These are phyloP conservation scores for Anabacerthia variegaticeps DNA, from an alignment of 2,797 vertebrate genomes.

Conservation along the genomic window DNA sequence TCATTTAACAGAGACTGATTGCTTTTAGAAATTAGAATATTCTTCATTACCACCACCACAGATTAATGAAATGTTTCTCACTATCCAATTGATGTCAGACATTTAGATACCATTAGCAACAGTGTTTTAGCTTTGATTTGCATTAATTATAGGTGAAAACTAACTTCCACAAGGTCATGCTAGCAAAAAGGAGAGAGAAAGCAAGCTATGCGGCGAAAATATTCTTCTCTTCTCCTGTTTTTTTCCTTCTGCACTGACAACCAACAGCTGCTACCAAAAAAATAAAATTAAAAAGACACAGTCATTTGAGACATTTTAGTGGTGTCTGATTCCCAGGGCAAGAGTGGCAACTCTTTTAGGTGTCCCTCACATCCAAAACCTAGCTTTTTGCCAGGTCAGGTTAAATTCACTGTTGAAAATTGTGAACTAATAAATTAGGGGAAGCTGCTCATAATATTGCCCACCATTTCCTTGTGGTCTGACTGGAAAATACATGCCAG, in stretches of 20 bases:
- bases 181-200: not conserved
- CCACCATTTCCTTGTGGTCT: not conserved
- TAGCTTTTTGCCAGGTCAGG: not conserved
- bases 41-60: not conserved
- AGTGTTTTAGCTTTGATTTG: not conserved
- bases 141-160: not conserved
- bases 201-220: not conserved
- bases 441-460: not conserved
- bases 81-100: not conserved
- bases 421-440: not conserved
- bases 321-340: not conserved
- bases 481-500: not conserved
- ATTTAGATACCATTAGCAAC: not conserved
- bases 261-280: not conserved
- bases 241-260: not conserved
- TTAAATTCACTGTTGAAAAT: not conserved
- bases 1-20: not conserved
- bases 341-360: not conserved
- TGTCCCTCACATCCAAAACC: not conserved
- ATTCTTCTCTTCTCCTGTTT: not conserved
- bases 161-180: not conserved
- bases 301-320: not conserved
- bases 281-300: not conserved
- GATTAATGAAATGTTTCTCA: not conserved
- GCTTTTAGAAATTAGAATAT: slow-evolving; percentile 11